phyloP scores from a whole-genome alignment of 2,797 vertebrate species.

The Clarias laeviceps region DNA sequence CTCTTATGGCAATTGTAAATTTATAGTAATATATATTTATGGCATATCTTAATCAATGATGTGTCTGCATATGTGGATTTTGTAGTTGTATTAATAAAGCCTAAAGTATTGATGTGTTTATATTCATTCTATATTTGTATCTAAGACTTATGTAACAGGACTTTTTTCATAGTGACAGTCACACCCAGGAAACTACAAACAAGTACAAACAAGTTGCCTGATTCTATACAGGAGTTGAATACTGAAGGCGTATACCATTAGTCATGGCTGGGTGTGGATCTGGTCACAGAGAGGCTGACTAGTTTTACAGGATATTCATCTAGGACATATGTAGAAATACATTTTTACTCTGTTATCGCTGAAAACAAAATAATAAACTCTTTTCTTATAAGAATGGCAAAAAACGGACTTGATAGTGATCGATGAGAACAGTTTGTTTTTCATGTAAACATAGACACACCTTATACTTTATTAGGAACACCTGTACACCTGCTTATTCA shows the following conservation, averaged over 20 bases:
- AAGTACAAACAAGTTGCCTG: neutral
- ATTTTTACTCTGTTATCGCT: conserved; percentile 23
- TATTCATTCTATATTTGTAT: neutral
- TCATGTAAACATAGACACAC: neutral
- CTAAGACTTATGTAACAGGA: neutral
- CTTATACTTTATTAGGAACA: neutral
- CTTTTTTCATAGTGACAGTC: neutral
- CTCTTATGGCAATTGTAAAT: neutral
- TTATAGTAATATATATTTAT: neutral
- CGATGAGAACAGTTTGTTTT: neutral
- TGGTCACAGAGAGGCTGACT: conserved; percentile 36
- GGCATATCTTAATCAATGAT: neutral
- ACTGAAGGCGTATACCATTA: neutral
- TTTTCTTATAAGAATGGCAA: neutral
- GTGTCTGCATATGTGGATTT: conserved; percentile 5
- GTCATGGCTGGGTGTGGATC: conserved; percentile 46
- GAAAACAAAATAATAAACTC: conserved; percentile 9
- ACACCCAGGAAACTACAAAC: neutral
- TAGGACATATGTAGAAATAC: neutral
- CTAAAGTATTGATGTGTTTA: neutral
- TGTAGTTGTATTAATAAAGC: conserved; percentile 36
- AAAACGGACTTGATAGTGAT: neutral
- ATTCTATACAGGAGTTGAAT: neutral
- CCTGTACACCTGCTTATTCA: too few species aligned
- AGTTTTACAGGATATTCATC: conserved; percentile 47